A percentile compares a stretch with the other conserved stretches of the same genome.
These are phyloP conservation scores for Otolemur garnettii DNA, from an alignment of 2,113 vertebrate species.

Conservation along the genomic window DNA sequence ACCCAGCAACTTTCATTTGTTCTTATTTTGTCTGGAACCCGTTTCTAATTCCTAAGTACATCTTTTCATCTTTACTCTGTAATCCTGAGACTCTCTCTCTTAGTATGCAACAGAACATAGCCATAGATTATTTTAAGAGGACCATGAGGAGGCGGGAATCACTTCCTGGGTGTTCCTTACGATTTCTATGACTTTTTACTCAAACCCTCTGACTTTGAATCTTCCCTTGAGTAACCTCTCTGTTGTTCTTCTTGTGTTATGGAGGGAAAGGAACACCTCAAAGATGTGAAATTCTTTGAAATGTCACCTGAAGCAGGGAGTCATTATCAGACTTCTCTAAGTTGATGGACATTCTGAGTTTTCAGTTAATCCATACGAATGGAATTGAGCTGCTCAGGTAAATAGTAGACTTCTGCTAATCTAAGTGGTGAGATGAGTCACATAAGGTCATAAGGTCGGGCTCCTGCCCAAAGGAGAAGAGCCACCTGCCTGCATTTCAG, in stretches of 20 bases:
- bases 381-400: neutral
- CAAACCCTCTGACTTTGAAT: neutral
- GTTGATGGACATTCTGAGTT: neutral
- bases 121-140: neutral
- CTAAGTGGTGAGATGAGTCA: neutral
- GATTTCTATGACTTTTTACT: neutral
- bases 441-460: neutral
- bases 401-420: neutral
- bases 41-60: neutral
- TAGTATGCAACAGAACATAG: neutral
- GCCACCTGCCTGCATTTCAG: neutral
- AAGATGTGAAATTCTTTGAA: neutral
- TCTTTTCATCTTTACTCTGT: neutral
- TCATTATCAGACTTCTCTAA: neutral
- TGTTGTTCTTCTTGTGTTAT: neutral
- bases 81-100: neutral
- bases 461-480: neutral
- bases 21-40: neutral
- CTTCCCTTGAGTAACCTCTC: neutral
- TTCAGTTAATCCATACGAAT: neutral
- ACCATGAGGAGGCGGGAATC: neutral
- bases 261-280: neutral
- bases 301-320: neutral
- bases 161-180: neutral
- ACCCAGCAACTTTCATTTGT: neutral